Evolutionary conservation across 53 echinoderm and acorn worm genomes (phyloP).

Genomic region (Paelopatides confundens): DNA sequence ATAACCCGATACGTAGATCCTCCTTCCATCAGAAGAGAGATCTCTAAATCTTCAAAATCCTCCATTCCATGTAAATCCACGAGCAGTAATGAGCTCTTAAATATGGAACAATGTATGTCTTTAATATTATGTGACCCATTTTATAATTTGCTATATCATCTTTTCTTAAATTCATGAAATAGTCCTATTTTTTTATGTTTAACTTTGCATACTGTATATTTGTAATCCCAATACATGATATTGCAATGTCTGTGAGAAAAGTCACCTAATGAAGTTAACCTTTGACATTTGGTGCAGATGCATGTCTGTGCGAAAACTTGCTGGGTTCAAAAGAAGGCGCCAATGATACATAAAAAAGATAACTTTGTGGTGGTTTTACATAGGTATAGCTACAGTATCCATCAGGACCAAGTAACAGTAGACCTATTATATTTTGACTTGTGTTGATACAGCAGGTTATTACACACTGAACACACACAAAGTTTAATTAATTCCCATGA

Average conservation of each 20-base stretch:
- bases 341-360: background rate
- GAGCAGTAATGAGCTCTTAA: too few species aligned
- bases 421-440: background rate
- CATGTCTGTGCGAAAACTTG: background rate
- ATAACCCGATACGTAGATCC: background rate
- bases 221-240: too few species aligned
- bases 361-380: background rate
- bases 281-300: background rate
- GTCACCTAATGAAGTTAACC: conserved; percentile 21
- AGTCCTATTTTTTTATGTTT: too few species aligned
- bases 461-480: background rate
- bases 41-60: too few species aligned
- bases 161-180: too few species aligned
- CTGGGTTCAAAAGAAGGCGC: background rate
- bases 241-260: background rate
- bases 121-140: too few species aligned
- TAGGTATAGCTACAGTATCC: background rate
- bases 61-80: too few species aligned
- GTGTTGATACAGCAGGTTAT: conserved; percentile 32
- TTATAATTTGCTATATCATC: too few species aligned
- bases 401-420: background rate
- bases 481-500: background rate
- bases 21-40: background rate
- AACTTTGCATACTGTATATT: too few species aligned
- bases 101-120: too few species aligned